Base-by-base conservation (phyloP, 2,888 invertebrate genomes). In the Suillia variegata region DNA sequence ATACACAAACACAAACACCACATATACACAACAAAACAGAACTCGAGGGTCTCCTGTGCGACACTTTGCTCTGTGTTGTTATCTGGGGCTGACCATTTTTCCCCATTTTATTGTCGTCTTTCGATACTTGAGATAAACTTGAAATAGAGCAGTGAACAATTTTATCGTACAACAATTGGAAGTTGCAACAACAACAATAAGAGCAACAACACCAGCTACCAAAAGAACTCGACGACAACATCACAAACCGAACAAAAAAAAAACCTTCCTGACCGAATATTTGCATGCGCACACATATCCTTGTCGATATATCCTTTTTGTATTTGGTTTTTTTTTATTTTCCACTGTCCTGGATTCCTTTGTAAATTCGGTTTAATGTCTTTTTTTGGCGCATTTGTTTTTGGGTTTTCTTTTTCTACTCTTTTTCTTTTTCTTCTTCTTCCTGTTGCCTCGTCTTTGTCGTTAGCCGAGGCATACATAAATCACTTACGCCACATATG, bases 251-350 rank as follows among this genome's bases (percentile, higher is more conserved):
- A 5, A 10, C 5, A 26, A 26, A 6, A 33, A 13, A 21, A 26
- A 20, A 49, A 17, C 31, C 53, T 13, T 5, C 22, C 58, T 38
- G 34, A 24, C 38, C 49, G 33, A 47, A 53, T 47, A 58, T 58
- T 58, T 54, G 58, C 58, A 58, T 57, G 57, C 24, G 56, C 51
- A 56, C 52, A n/a, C n/a, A n/a, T n/a, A 57, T 58, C 38, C 58
- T 52, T 48, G 48, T 26, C 26, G 26, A 26, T 26, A 48, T 22
- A n/a, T n/a, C n/a, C n/a, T n/a, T n/a, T n/a, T n/a, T n/a, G n/a
- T n/a, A n/a, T n/a, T n/a, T 38, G 4, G 38, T n/a, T 38, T 8
- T 12, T 38, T 8, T 13, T n/a, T n/a, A 5, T 38, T n/a, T 38
- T 4, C n/a, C n/a, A n/a, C 38, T 38, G 6, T 31, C 6, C 31